Evolutionary conservation across 2,888 invertebrate genomes (phyloP), one percentile per base, ranked within the genome.

Genomic region (Caenorhabditis doughertyi): DNA sequence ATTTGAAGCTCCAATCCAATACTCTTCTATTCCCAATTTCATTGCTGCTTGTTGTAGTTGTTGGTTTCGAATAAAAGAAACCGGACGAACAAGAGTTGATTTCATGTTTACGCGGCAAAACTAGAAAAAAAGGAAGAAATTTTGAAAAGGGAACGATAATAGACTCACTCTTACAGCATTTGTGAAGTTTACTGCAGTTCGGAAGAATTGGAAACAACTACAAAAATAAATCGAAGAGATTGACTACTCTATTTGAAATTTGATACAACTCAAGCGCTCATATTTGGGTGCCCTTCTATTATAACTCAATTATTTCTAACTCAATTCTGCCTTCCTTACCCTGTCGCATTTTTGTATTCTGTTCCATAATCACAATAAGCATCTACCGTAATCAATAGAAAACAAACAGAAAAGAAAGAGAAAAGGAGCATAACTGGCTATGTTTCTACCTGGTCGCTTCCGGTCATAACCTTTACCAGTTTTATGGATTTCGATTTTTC

Each of bases 201-300:
- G 70, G 65, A 76, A 70, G 32, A 81, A 76, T 58, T 81, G 81
- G 49, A 81, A 81, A 56, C 81, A 81, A 64, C 70, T 81, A 74
- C 13, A 70, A 74, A 51, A 39, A 35, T 2, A 9, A 25, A n/a
- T 44, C 5, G 39, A 39, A 39, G 39, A 11, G 39, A 11, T 39
- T 39, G n/a, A n/a, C n/a, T n/a, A n/a, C n/a, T n/a, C n/a, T n/a
- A 7, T 32, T 32, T 32, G 5, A 32, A 32, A 7, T 32, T 32
- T 32, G 5, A 4, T 32, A 32, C 9, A 32, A 9, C 32, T 32
- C 32, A 32, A 7, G 32, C 9, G 32, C 32, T 32, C 32, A 32
- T 7, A 32, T 32, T 32, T 32, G 5, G 32, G 32, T 9, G 5
- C 5, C 32, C n/a, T n/a, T n/a, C n/a, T n/a, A n/a, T n/a, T n/a